These are phyloP conservation scores for Toxotes chatareus DNA, from an alignment of 2,113 vertebrate genomes.

Conservation along the genomic window DNA sequence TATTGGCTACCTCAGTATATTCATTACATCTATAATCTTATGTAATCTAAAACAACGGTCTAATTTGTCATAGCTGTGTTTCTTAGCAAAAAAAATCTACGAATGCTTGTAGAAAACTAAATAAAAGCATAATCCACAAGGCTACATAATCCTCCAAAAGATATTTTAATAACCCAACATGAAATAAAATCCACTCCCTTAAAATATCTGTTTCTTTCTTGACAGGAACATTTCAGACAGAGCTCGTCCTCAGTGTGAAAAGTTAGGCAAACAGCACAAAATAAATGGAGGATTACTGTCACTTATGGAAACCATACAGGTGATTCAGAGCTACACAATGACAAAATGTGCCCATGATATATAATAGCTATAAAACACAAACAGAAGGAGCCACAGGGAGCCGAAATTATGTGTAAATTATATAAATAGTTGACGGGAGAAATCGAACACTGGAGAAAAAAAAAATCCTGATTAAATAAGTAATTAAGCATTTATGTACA, in stretches of 20 bases:
- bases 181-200: neutral
- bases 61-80: neutral
- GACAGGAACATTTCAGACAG: neutral
- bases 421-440: too few species aligned
- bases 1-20: conserved; percentile 21
- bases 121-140: neutral
- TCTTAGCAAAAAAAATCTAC: neutral
- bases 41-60: neutral
- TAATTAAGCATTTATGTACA: neutral
- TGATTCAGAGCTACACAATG: neutral
- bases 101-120: neutral
- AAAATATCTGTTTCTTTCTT: neutral
- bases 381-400: too few species aligned
- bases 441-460: neutral
- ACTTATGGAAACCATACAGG: neutral
- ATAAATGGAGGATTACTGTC: neutral
- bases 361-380: neutral
- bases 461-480: neutral
- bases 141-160: neutral
- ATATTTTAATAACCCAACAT: neutral
- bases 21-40: conserved; percentile 16
- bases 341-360: neutral
- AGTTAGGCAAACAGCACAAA: neutral
- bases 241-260: neutral
- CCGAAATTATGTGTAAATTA: neutral